phyloP scores from a whole-genome alignment of 2,113 vertebrate species.

The Scophthalmus maximus region DNA sequence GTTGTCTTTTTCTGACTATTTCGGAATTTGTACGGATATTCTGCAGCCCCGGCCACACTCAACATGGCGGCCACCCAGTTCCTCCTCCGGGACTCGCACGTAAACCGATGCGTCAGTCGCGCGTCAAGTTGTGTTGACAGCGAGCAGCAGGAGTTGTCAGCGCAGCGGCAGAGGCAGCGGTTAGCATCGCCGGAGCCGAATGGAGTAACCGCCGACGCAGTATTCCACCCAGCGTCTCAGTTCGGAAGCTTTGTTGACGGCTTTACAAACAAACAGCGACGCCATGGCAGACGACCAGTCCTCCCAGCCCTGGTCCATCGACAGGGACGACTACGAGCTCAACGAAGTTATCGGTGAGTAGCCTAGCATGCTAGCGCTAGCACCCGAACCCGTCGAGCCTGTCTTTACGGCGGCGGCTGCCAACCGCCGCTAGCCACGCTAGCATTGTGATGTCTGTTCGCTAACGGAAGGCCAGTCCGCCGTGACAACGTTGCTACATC shows the following conservation, averaged over 20 bases:
- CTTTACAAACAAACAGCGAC: slow-evolving; percentile 43
- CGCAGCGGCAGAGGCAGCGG: slow-evolving; percentile 60
- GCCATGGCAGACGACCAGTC: slow-evolving; percentile 92
- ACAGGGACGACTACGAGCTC: slow-evolving; percentile 94
- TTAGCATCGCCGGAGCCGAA: slow-evolving; percentile 56
- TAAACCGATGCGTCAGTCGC: slow-evolving; percentile 58
- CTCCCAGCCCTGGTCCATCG: slow-evolving; percentile 91
- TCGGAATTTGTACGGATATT: neutral
- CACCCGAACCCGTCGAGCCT: slow-evolving; percentile 31
- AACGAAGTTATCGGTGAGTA: slow-evolving; percentile 96
- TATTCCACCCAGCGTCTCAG: slow-evolving; percentile 29
- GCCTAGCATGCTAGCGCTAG: slow-evolving; percentile 73
- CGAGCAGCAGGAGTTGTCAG: slow-evolving; percentile 69
- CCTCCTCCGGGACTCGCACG: slow-evolving; percentile 29
- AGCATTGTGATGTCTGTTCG: slow-evolving; percentile 34
- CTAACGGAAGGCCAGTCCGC: slow-evolving; percentile 30
- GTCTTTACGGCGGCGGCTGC: slow-evolving; percentile 22
- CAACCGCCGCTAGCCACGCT: slow-evolving; percentile 45
- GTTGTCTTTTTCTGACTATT: neutral
- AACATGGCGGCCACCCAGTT: slow-evolving; percentile 66
- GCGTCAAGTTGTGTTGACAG: slow-evolving; percentile 80
- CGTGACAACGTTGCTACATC: slow-evolving; percentile 3
- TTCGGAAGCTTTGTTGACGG: slow-evolving; percentile 33
- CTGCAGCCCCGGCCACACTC: slow-evolving; percentile 45
- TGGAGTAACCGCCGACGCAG: slow-evolving; percentile 65